Base-by-base conservation (phyloP, 2,888 invertebrate species). In the Anorthoa munda region DNA sequence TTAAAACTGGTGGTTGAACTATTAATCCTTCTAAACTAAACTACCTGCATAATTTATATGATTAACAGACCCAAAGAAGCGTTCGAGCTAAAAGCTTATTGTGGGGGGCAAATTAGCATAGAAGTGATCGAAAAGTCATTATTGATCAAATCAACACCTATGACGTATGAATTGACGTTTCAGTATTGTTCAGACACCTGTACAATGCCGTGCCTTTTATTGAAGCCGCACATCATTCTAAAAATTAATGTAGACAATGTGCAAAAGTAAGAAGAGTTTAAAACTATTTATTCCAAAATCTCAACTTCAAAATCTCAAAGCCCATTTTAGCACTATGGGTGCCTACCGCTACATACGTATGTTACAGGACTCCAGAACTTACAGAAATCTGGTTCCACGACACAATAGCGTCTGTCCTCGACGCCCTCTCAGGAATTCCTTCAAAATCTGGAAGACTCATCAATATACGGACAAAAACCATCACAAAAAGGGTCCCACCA, bases 381-480 rank as follows among this genome's bases (percentile, higher is more conserved):
- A 72, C 78, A 79, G 81, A 81, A 75, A 83, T 83, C 86, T 82
- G 82, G 86, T 85, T 86, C 76, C 65, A 66, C 59, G 72, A 88
- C 84, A 93, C 93, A 93, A 93, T 92, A 91, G 90, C 84, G 84
- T 83, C 83, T 79, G 90, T 81, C 89, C 88, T 81, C 88, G 76
- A 86, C 87, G 88, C 87, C 90, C 90, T 88, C 87, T 85, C 84
- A 84, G 91, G 93, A 94, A 95, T 95, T 93, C 93, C 93, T 92
- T 93, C 94, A 94, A 94, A 93, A 90, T 89, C 91, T 90, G 91
- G 90, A 90, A 90, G 91, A 86, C 93, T 92, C 95, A 95, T 95
- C 95, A 94, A 95, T 95, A 95, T 93, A 91, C 92, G 89, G 87
- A 90, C 94, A 95, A 96, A 95, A 96, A 95, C 92, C 87, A 51